phyloP scores from a whole-genome alignment of 2,888 invertebrate species.

The Gari tellinella region DNA sequence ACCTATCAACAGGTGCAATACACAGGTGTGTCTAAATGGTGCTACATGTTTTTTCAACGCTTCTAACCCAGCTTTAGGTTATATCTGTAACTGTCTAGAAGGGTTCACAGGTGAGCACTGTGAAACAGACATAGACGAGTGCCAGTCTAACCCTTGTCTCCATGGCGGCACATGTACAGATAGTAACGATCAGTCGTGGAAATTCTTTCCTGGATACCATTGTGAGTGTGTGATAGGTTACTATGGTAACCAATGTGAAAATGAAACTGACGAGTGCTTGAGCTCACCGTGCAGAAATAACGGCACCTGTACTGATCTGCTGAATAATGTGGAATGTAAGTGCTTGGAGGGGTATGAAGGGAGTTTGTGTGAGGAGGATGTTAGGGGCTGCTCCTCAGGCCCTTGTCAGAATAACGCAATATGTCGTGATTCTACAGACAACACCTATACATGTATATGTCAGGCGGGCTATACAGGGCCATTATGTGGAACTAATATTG shows the following conservation, averaged over 20 bases:
- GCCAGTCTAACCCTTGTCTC: conserved; percentile 96
- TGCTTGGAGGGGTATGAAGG: conserved; percentile 63
- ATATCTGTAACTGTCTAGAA: conserved; percentile 63
- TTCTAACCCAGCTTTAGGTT: conserved; percentile 31
- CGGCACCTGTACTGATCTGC: conserved; percentile 67
- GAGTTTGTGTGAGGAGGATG: conserved; percentile 90
- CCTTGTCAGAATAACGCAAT: conserved; percentile 96
- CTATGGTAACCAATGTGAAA: conserved; percentile 64
- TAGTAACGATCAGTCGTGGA: conserved; percentile 41
- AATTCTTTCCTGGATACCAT: conserved; percentile 70
- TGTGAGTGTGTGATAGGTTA: conserved; percentile 68
- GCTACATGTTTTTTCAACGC: conserved; percentile 71
- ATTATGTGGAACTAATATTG: conserved; percentile 66
- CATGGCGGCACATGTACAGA: conserved; percentile 97
- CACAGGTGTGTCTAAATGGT: conserved; percentile 84
- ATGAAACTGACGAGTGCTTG: conserved; percentile 64
- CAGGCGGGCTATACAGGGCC: conserved; percentile 57
- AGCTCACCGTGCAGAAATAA: conserved; percentile 67
- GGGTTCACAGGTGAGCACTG: conserved; percentile 75
- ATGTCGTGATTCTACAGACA: conserved; percentile 85
- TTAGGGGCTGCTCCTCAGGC: conserved; percentile 96
- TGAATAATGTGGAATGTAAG: conserved; percentile 88
- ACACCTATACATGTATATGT: conserved; percentile 64
- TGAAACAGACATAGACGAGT: conserved; percentile 92
- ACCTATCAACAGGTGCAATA: conserved; percentile 81